Percentiles rank a stretch among this genome's conserved stretches.
Evolutionary conservation across 2,888 invertebrate species (phyloP).

Genomic region (Ametastegia equiseti): DNA sequence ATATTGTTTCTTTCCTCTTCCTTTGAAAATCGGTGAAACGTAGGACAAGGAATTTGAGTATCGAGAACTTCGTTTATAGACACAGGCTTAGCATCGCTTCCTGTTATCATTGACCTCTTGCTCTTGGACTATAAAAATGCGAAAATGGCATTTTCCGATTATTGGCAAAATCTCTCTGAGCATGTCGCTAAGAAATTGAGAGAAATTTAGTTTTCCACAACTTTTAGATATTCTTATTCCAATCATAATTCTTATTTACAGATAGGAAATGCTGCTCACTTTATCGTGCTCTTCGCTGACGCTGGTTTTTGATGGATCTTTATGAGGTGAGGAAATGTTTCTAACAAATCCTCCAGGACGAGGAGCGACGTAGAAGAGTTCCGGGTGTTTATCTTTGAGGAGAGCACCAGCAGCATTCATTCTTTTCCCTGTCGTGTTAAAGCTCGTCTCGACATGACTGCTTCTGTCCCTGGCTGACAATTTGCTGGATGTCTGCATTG

Average conservation of each 20-base stretch:
- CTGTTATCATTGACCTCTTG: background rate
- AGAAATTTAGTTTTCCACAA: too few relatives aligned
- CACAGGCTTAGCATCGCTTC: background rate
- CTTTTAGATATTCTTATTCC: too few relatives aligned
- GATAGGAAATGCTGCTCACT: background rate
- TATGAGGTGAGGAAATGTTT: constrained; percentile 26
- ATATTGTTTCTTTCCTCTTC: constrained; percentile 53
- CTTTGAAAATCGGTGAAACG: constrained; percentile 44
- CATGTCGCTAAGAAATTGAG: too few relatives aligned
- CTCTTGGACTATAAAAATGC: background rate
- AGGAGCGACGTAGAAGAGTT: constrained; percentile 54
- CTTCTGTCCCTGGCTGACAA: constrained; percentile 20
- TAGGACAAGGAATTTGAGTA: constrained; percentile 54
- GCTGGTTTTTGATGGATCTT: background rate
- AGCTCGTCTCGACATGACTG: background rate
- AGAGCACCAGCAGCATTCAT: constrained; percentile 46
- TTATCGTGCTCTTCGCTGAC: constrained; percentile 7
- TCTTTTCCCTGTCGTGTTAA: constrained; percentile 13
- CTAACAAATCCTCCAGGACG: constrained; percentile 54
- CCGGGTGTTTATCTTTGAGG: constrained; percentile 55
- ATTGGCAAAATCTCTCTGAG: background rate
- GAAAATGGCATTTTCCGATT: background rate
- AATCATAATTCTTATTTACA: background rate
- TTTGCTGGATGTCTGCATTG: constrained; percentile 17
- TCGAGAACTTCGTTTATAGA: constrained; percentile 52